These are phyloP conservation scores for Liposcelis brunnea DNA, from an alignment of 2,888 invertebrate genomes.

Conservation along the genomic window DNA sequence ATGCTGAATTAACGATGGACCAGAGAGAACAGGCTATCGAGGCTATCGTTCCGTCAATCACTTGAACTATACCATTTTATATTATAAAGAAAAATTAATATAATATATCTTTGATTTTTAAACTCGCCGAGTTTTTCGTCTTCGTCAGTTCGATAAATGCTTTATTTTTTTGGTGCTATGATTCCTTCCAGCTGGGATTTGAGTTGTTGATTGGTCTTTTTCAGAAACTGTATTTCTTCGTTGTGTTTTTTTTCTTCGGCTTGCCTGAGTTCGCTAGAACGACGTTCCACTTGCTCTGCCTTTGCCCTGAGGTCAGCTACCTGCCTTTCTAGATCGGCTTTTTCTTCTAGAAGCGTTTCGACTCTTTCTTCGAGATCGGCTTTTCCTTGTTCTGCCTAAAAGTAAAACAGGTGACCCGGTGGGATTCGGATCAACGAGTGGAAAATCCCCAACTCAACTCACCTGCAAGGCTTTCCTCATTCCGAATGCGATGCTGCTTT, in stretches of 20 bases:
- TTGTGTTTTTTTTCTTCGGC: constrained; percentile 85
- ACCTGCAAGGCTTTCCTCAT: constrained; percentile 93
- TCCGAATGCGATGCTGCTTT: constrained; percentile 94
- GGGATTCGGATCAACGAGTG: constrained; percentile 7
- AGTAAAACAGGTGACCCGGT: constrained; percentile 11
- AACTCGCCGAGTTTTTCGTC: too few species aligned
- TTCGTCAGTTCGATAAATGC: too few species aligned
- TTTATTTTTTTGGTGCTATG: constrained; percentile 83
- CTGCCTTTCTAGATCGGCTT: constrained; percentile 43
- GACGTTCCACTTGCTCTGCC: constrained; percentile 66
- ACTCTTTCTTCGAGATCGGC: constrained; percentile 61
- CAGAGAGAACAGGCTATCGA: too few species aligned
- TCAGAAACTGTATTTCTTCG: constrained; percentile 81
- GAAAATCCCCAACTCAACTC: too few species aligned
- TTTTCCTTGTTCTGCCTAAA: constrained; percentile 69
- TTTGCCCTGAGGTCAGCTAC: constrained; percentile 45
- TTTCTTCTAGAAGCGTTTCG: constrained; percentile 47
- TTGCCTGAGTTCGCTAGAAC: constrained; percentile 63
- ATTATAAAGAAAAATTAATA: neutral
- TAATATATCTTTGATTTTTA: too few species aligned
- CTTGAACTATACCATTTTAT: neutral
- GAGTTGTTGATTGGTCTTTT: constrained; percentile 84
- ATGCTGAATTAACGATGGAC: too few species aligned
- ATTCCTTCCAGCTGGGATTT: constrained; percentile 92
- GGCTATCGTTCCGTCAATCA: too few species aligned